Evolutionary conservation across 2,113 vertebrate species (phyloP), one percentile per base, ranked within the genome.

Genomic region (Solea solea): DNA sequence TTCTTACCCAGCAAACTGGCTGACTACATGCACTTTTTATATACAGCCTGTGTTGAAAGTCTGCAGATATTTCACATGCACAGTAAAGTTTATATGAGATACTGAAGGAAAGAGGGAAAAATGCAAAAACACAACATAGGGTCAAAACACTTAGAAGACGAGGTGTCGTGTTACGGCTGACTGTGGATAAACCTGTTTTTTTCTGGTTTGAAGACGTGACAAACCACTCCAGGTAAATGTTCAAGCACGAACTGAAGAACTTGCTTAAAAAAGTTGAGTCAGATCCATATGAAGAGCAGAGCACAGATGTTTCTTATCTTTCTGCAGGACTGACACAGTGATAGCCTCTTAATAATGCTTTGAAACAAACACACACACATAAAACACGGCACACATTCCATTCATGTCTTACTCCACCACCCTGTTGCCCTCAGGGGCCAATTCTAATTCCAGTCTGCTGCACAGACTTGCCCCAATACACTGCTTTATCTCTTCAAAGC

Each of bases 391-490:
- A 34, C 80, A 75, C 85, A 92, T 90, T 90, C 86, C 88, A 77
- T 79, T 88, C 91, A 87, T 80, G 80, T 83, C 69, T 83, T 56
- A 65, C 49, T 59, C 80, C 81, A 45, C 75, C 70, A 53, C 74
- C 66, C 46, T 34, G 39, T 41, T 57, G 52, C 76, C 85, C 79
- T 78, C 62, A 50, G 70, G 88, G 88, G 67, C 64, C 39, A 27
- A 48, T 79, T 76, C 79, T 86, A 76, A 85, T 82, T 88, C 86
- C 83, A 64, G 69, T 64, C 65, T 82, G 68, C 85, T 86, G 86
- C 78, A 66, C 76, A 78, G 87, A 90, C 89, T 81, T 88, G 89
- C 79, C 81, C 69, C 14, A 28, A 65, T 78, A 79, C 76, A 21
- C 59, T 25, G n/a, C 41, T 27, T 48, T 71, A 54, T 66, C 34